A percentile compares a stretch with the other conserved stretches of the same genome.
These are phyloP conservation scores for Drosophila sechellia DNA, from an alignment of 1,140 invertebrate species.

Conservation along the genomic window DNA sequence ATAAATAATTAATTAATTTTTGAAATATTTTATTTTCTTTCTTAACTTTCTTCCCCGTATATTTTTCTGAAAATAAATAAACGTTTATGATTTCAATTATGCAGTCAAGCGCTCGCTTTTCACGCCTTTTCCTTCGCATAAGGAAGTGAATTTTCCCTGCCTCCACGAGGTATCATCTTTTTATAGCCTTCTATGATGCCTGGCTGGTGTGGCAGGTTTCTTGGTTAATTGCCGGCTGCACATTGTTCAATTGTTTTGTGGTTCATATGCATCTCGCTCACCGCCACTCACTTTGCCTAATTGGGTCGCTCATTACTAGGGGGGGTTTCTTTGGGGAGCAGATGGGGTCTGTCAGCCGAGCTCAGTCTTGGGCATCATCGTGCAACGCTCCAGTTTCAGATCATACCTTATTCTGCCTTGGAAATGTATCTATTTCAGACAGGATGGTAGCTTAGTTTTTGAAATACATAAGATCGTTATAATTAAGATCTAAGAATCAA, in stretches of 20 bases:
- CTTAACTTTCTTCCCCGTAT: neutral
- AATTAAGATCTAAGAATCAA: too few species aligned
- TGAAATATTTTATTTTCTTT: too few species aligned
- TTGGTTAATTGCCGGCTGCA: conserved; percentile 67
- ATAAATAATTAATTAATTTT: too few species aligned
- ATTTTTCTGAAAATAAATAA: neutral
- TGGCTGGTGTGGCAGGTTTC: conserved; percentile 22
- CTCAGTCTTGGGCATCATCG: conserved; percentile 25
- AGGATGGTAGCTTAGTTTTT: too few species aligned
- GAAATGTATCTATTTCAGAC: too few species aligned
- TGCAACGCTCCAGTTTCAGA: conserved; percentile 67
- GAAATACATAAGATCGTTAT: too few species aligned
- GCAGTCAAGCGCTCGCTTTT: conserved; percentile 7
- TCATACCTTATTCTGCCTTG: neutral
- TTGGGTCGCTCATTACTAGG: conserved; percentile 76
- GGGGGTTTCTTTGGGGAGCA: conserved; percentile 2
- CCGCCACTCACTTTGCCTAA: conserved; percentile 77
- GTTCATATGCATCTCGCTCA: conserved; percentile 76
- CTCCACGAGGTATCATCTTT: conserved; percentile 17
- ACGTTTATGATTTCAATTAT: conserved; percentile 1
- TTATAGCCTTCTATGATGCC: conserved; percentile 27
- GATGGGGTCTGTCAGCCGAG: conserved; percentile 14
- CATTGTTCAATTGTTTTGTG: conserved; percentile 82
- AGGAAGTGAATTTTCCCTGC: conserved; percentile 20
- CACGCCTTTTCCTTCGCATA: neutral